Evolutionary conservation across 2,113 vertebrate species (phyloP), one percentile per base, ranked within the genome.

Genomic region (Malurus elegans): DNA sequence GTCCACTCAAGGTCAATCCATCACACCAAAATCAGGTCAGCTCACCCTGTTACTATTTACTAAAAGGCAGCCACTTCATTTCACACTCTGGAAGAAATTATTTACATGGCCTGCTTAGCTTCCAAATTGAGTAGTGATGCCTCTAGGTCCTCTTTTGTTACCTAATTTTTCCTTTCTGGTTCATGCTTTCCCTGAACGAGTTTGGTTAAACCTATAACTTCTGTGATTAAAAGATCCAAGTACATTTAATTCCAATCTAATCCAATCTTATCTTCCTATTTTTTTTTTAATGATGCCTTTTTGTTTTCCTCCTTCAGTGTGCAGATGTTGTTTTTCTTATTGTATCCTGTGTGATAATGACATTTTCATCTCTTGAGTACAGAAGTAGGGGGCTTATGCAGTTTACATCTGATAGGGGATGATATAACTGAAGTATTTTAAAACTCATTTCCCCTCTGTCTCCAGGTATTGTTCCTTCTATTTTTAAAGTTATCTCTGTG

Each of bases 131-230:
- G 31, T 18, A 91, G 71, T 84, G 58, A 74, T 90, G 42, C 87
- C 65, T 94, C 75, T 74, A 84, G 54, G 76, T 86, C 64, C 51
- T 93, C 53, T 72, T 44, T 88, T 79, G 83, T 58, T 92, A 62
- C 79, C 70, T 88, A 69, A 60, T 90, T 97, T 71, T 61, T 93
- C 61, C 66, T 91, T 94, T 88, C 72, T 88, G 81, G 24, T 80
- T 88, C 93, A 92, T 74, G 60, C 48, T 73, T 95, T 96, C 42
- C 74, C 75, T 91, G 60, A 18, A 31, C 51, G 31, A 87, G 54
- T 97, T 96, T 95, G 67, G 66, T 88, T 95, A 84, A 81, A 88
- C 48, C 75, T 96, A 51, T 86, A 97, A 93, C 57, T 75, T 96
- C 89, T 86, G 72, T 90, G 14, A 95, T 93, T 85, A 78, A 94